These are phyloP conservation scores for Meghimatium bilineatum DNA, from an alignment of 2,888 invertebrate genomes.

Conservation along the genomic window DNA sequence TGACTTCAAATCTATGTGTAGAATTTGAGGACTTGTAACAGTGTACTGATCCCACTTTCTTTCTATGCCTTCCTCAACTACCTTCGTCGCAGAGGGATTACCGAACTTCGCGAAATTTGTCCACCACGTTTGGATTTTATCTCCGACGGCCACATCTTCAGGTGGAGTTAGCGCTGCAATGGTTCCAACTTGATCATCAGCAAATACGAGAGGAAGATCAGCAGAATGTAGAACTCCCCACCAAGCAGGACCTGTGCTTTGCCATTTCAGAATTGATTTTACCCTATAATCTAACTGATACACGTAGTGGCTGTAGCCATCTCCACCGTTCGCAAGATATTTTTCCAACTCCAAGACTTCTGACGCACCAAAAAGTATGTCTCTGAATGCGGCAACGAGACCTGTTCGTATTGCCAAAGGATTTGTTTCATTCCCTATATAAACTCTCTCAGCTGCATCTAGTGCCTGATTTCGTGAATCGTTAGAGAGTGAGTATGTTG, in stretches of 20 bases:
- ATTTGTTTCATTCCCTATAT: background rate
- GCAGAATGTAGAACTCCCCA: conserved; percentile 4
- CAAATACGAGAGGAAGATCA: conserved; percentile 3
- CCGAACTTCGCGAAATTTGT: conserved; percentile 31
- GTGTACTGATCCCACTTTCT: too few relatives aligned
- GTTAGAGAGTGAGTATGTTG: background rate
- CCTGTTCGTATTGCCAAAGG: background rate
- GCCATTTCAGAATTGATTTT: background rate
- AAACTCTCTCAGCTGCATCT: background rate
- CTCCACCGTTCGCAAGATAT: background rate
- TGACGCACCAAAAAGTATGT: background rate
- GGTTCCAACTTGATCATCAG: background rate
- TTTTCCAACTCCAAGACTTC: conserved; percentile 9
- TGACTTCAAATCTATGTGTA: too few relatives aligned
- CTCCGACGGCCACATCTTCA: background rate
- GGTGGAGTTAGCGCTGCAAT: background rate
- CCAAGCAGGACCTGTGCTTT: conserved; percentile 8
- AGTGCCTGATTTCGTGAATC: background rate
- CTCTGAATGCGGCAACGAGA: conserved; percentile 8
- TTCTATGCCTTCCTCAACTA: background rate
- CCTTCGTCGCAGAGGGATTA: conserved; percentile 4
- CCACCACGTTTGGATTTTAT: conserved; percentile 27
- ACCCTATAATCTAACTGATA: conserved; percentile 14
- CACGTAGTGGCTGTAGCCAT: background rate
- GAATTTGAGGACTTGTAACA: too few relatives aligned